Conservation (phyloP, 2,113 vertebrate genomes). For the Gorsachius goisagi region DNA sequence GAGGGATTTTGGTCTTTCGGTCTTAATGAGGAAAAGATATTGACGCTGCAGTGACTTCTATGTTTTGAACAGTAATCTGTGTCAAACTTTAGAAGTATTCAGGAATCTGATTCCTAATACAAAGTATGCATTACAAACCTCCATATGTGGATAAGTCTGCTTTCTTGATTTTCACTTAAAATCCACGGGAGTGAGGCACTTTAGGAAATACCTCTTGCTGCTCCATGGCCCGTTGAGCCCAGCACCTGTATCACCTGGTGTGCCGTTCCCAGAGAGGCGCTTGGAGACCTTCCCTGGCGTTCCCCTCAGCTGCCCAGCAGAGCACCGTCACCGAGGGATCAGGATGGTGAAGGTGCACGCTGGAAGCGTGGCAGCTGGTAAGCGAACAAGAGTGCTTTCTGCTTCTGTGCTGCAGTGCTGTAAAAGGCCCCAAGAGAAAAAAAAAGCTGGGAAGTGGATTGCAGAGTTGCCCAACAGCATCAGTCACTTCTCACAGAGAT, state of each 20-base stretch:
- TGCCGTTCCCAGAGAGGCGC: accelerated
- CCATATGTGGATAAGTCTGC: neutral
- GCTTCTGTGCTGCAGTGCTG: neutral
- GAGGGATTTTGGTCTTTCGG: neutral
- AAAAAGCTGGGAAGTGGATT: neutral
- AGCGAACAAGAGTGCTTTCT: neutral
- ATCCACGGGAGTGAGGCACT: neutral
- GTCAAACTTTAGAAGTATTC: neutral
- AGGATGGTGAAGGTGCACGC: accelerated
- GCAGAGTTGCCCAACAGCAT: neutral
- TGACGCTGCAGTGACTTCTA: neutral
- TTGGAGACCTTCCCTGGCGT: accelerated
- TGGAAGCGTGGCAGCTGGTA: neutral
- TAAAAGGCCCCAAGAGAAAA: neutral
- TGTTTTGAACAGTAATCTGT: neutral
- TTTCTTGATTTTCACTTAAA: neutral
- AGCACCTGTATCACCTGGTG: neutral
- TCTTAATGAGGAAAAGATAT: neutral
- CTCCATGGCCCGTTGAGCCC: neutral
- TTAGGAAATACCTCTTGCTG: neutral
- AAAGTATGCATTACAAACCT: neutral
- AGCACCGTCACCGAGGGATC: neutral
- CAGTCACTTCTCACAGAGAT: neutral
- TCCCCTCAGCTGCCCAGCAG: neutral
- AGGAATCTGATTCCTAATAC: neutral